These are phyloP conservation scores for Pollenia labialis DNA, from an alignment of 2,888 invertebrate genomes.

Conservation along the genomic window DNA sequence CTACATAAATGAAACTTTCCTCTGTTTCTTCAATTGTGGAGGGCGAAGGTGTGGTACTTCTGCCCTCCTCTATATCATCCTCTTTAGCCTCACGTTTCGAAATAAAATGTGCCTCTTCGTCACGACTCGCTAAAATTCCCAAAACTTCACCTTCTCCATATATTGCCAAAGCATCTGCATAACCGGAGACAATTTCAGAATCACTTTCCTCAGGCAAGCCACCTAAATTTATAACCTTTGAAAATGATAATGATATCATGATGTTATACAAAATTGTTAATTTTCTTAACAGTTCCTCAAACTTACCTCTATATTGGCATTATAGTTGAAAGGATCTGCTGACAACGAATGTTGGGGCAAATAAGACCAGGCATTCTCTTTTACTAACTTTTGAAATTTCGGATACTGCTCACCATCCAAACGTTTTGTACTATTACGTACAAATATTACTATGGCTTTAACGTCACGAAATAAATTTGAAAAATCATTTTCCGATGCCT, in stretches of 20 bases:
- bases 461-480: conserved; percentile 86
- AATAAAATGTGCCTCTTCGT: conserved; percentile 81
- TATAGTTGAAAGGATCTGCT: conserved; percentile 86
- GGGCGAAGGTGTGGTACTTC: conserved; percentile 79
- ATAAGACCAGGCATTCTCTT: conserved; percentile 85
- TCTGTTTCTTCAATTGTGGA: conserved; percentile 81
- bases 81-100: conserved; percentile 79
- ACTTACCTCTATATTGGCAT: conserved; percentile 86
- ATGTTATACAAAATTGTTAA: conserved; percentile 21
- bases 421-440: conserved; percentile 86
- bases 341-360: conserved; percentile 86
- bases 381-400: conserved; percentile 85
- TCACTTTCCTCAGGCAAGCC: conserved; percentile 85
- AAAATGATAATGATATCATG: conserved; percentile 13
- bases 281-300: neutral
- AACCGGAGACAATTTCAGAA: conserved; percentile 86
- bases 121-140: conserved; percentile 85
- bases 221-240: conserved; percentile 86
- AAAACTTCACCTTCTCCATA: conserved; percentile 86
- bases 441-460: conserved; percentile 86
- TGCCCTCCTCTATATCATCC: conserved; percentile 71
- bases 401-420: conserved; percentile 86
- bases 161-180: conserved; percentile 86
- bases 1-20: conserved; percentile 85
- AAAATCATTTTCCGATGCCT: conserved; percentile 86